Conservation (phyloP, 2,888 invertebrate genomes). For the Eupithecia subfuscata region DNA sequence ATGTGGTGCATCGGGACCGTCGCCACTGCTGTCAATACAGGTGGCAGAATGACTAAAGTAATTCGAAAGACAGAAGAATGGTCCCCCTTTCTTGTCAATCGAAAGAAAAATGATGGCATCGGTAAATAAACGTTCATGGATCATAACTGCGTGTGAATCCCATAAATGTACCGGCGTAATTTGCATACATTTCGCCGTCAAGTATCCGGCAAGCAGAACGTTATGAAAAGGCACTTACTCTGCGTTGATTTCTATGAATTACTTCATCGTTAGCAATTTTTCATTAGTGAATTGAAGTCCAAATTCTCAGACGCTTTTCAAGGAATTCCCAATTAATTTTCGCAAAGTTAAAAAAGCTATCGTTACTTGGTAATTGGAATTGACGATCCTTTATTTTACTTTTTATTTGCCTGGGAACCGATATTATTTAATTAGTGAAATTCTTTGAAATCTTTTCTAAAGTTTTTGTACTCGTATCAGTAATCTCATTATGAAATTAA, state of each 20-base stretch:
- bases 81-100: not conserved
- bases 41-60: too few species aligned
- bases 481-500: too few species aligned
- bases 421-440: not conserved
- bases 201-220: too few species aligned
- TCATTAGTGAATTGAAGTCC: slow-evolving; percentile 4
- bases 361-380: not conserved
- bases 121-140: not conserved
- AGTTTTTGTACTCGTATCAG: not conserved
- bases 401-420: not conserved
- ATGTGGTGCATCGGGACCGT: not conserved
- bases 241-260: not conserved
- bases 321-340: not conserved
- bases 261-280: not conserved
- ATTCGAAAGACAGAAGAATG: too few species aligned
- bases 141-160: too few species aligned
- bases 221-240: not conserved
- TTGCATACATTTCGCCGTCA: too few species aligned
- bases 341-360: not conserved
- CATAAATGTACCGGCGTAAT: too few species aligned
- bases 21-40: not conserved
- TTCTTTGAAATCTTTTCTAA: not conserved
- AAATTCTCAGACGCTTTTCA: not conserved
- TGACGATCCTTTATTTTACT: not conserved
- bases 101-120: not conserved